A percentile compares a stretch with the other conserved stretches of the same genome.
Evolutionary conservation across 2,113 vertebrate species (phyloP).

Genomic region (Triplophysa dalaica): DNA sequence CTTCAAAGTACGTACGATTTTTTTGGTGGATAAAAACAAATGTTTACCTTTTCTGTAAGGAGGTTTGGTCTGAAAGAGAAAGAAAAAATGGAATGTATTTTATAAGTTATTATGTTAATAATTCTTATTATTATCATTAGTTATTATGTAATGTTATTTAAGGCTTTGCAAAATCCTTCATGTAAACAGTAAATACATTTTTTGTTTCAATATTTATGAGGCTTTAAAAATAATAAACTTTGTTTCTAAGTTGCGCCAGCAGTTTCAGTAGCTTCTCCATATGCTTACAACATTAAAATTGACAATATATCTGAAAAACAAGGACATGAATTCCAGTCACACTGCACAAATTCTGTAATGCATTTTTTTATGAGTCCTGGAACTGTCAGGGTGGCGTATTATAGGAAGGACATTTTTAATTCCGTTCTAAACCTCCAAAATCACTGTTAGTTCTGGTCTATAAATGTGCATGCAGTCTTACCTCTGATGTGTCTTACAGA

Average conservation of each 20-base stretch:
- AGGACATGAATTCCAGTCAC: no score
- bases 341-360: no score
- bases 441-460: not conserved
- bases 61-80: constrained; percentile 76
- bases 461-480: constrained; percentile 62
- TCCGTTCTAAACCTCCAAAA: not conserved
- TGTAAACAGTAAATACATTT: no score
- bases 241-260: no score
- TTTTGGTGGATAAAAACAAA: constrained; percentile 34
- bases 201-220: not conserved
- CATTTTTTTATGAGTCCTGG: not conserved
- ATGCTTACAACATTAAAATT: not conserved
- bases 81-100: constrained; percentile 22
- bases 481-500: constrained; percentile 91
- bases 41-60: constrained; percentile 78
- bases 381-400: not conserved
- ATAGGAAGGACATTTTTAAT: not conserved
- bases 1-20: not conserved
- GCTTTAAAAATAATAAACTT: no score
- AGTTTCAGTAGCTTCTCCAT: no score
- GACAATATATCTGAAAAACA: not conserved
- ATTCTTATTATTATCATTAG: no score
- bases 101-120: not conserved
- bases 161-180: no score
- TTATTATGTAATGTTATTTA: no score